Conservation (phyloP, 2,797 vertebrate genomes). For the Pangasius mekongensis region DNA sequence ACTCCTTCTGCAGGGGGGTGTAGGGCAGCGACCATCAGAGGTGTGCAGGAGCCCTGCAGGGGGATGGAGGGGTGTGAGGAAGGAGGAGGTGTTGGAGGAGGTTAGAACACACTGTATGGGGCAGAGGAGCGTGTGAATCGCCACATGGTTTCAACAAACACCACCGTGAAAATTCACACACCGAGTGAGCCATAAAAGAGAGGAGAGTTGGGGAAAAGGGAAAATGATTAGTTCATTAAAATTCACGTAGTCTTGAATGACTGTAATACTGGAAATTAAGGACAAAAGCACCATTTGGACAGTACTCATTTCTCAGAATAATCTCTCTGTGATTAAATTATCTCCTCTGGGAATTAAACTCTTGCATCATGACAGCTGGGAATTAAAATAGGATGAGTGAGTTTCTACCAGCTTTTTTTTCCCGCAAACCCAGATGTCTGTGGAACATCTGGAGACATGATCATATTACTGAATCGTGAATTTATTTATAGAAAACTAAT, state of each 20-base stretch:
- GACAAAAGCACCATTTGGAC: background rate
- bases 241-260: background rate
- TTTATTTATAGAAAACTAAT: background rate
- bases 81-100: conserved; percentile 28
- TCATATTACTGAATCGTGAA: background rate
- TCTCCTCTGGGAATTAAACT: background rate
- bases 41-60: conserved; percentile 90
- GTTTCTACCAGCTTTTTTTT: background rate
- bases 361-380: background rate
- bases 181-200: background rate
- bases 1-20: conserved; percentile 88
- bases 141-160: background rate
- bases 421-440: background rate
- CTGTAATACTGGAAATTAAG: background rate
- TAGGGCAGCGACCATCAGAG: conserved; percentile 90
- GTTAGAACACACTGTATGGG: conserved; percentile 23
- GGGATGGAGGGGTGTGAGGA: conserved; percentile 62
- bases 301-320: conserved; percentile 2
- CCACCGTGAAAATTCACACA: background rate
- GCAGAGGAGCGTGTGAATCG: background rate
- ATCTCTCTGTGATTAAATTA: background rate
- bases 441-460: background rate
- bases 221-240: background rate
- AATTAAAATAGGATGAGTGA: background rate
- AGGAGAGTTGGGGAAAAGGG: background rate